Conservation (phyloP, 2,113 vertebrate species). For the Indicator maculatus region DNA sequence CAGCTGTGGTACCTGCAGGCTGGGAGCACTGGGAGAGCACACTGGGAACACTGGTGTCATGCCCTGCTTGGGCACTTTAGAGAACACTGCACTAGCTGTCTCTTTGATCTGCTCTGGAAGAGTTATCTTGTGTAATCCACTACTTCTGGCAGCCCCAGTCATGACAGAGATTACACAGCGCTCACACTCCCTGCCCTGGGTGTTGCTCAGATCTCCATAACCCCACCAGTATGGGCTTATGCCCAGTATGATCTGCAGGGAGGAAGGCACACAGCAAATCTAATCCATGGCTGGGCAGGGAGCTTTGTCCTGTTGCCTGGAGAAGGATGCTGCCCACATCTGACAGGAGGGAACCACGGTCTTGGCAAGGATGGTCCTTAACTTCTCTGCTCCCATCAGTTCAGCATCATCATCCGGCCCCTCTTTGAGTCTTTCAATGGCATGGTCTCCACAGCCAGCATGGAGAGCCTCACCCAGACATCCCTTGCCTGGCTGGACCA, state of each 20-base stretch:
- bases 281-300: not conserved
- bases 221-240: not conserved
- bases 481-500: constrained; percentile 94
- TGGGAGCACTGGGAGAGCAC: not conserved
- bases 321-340: not conserved
- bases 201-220: not conserved
- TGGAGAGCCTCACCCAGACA: constrained; percentile 89
- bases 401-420: constrained; percentile 93
- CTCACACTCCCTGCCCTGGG: not conserved
- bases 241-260: not conserved
- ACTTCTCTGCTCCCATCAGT: constrained; percentile 77
- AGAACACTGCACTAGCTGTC: not conserved
- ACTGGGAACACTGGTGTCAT: not conserved
- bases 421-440: constrained; percentile 96
- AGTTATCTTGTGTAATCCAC: not conserved
- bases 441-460: constrained; percentile 92
- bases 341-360: not conserved
- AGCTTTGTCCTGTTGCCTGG: not conserved
- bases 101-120: not conserved
- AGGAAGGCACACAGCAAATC: not conserved
- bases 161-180: not conserved
- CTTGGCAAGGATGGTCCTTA: constrained; percentile 73
- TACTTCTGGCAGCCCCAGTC: not conserved
- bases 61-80: not conserved
- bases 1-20: not conserved